Evolutionary conservation across 2,113 vertebrate species (phyloP).

Genomic region (Sturnus vulgaris): DNA sequence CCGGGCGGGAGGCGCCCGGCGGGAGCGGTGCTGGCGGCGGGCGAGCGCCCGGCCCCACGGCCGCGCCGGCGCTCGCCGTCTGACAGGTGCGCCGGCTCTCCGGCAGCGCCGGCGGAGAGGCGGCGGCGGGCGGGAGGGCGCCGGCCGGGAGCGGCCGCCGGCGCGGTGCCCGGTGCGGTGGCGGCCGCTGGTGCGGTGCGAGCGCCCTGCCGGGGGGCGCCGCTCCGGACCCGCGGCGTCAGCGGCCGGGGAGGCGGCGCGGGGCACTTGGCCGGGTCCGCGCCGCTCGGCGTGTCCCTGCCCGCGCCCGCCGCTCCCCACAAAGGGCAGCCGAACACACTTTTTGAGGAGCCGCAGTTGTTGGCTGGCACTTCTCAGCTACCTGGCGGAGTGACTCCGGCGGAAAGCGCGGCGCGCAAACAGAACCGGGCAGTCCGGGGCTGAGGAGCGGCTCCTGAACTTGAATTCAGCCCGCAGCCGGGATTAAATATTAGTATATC

Average conservation of each 20-base stretch:
- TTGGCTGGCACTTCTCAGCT: neutral
- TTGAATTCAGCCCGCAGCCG: slow-evolving; percentile 57
- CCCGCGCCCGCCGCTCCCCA: neutral
- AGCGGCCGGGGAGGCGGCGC: neutral
- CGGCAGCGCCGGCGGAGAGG: too few species aligned
- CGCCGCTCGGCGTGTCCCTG: neutral
- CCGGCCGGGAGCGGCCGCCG: too few species aligned
- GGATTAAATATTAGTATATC: slow-evolving; percentile 34
- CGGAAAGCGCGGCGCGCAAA: neutral
- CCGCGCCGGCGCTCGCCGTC: too few species aligned
- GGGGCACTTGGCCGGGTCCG: neutral
- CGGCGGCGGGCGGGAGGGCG: too few species aligned
- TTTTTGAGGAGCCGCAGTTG: slow-evolving; percentile 21
- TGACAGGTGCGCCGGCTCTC: too few species aligned
- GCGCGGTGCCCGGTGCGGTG: too few species aligned
- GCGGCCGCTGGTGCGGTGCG: too few species aligned
- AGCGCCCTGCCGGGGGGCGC: neutral
- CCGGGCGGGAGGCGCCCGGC: too few species aligned
- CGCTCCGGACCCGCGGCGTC: neutral
- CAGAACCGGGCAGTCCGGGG: neutral
- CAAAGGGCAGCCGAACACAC: neutral
- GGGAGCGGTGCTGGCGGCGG: too few species aligned
- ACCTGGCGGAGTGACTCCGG: neutral
- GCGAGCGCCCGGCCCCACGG: too few species aligned
- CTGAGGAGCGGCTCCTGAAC: slow-evolving; percentile 49